Evolutionary conservation across 2,888 invertebrate species (phyloP).

Genomic region (Diarsia dahlii): DNA sequence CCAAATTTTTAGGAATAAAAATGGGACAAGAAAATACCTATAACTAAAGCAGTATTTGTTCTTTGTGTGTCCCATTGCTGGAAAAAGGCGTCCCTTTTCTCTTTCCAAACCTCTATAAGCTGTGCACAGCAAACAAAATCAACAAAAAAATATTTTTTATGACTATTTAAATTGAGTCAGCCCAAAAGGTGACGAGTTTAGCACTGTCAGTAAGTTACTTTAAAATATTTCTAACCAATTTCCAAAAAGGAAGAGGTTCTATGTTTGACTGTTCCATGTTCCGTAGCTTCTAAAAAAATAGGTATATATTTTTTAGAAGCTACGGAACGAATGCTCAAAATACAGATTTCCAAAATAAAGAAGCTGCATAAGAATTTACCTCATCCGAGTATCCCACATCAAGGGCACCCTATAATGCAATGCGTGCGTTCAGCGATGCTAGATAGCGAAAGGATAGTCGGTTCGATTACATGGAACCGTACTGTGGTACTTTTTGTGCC

Average conservation of each 20-base stretch:
- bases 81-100: too few species aligned
- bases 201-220: too few species aligned
- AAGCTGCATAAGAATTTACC: not conserved
- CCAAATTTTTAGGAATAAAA: not conserved
- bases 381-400: constrained; percentile 39
- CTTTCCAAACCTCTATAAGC: too few species aligned
- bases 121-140: too few species aligned
- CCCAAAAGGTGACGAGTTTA: too few species aligned
- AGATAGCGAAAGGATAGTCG: constrained; percentile 60
- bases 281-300: too few species aligned
- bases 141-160: too few species aligned
- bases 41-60: not conserved
- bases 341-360: not conserved
- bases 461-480: constrained; percentile 61
- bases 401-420: constrained; percentile 50
- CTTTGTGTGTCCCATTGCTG: not conserved
- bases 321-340: not conserved
- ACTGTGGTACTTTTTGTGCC: constrained; percentile 43
- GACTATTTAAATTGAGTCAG: too few species aligned
- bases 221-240: too few species aligned
- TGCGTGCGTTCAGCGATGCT: constrained; percentile 51
- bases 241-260: too few species aligned
- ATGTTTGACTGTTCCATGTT: too few species aligned
- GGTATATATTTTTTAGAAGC: too few species aligned
- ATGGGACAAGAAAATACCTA: not conserved